phyloP scores from a whole-genome alignment of 2,797 vertebrate species.

The Nyctibius grandis region DNA sequence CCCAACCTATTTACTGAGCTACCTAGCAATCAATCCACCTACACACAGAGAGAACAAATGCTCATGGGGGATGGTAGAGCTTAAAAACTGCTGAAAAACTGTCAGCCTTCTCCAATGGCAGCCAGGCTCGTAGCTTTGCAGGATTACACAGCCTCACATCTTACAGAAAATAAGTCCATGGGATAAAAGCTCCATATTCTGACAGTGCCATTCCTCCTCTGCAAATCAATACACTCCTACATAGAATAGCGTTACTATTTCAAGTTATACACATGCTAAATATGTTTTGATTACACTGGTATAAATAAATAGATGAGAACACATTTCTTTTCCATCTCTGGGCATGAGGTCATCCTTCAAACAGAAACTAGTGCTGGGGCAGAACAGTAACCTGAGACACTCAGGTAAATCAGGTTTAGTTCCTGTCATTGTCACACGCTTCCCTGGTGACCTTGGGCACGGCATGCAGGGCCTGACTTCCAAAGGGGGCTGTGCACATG shows the following conservation, averaged over 20 bases:
- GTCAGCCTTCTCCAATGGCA: conserved; percentile 58
- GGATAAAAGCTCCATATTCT: conserved; percentile 61
- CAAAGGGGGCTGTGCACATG: background rate
- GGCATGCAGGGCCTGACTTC: background rate
- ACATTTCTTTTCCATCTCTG: background rate
- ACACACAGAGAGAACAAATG: conserved; percentile 54
- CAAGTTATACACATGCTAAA: background rate
- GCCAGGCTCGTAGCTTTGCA: conserved; percentile 51
- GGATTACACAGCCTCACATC: conserved; percentile 66
- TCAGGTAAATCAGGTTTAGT: background rate
- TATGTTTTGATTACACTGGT: background rate
- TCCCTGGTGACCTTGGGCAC: background rate
- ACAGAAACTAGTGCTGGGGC: background rate
- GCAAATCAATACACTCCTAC: conserved; percentile 41
- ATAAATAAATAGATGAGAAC: conserved; percentile 3
- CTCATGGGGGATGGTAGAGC: conserved; percentile 39
- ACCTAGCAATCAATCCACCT: conserved; percentile 68
- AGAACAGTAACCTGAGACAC: background rate
- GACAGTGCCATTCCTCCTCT: conserved; percentile 14
- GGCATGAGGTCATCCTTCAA: background rate
- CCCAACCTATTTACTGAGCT: conserved; percentile 68
- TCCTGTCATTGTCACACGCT: background rate
- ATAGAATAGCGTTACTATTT: background rate
- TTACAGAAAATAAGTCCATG: conserved; percentile 59
- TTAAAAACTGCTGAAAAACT: conserved; percentile 52